phyloP scores from a whole-genome alignment of 2,888 invertebrate genomes.

The Nezara viridula region DNA sequence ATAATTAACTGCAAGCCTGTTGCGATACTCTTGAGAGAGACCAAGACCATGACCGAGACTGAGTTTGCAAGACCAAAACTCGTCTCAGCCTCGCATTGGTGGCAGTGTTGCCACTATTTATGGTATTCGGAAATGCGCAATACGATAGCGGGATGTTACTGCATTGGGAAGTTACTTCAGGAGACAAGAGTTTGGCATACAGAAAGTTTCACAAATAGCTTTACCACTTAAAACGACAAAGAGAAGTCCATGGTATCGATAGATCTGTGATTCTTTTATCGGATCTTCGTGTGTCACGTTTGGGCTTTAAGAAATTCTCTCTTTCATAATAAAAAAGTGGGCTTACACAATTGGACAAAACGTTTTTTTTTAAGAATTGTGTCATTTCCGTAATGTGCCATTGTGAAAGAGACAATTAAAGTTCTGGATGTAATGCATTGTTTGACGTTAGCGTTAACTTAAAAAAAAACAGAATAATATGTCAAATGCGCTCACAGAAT shows the following conservation, averaged over 20 bases:
- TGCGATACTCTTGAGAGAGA: too few species aligned
- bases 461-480: too few species aligned
- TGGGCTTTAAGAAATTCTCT: background rate
- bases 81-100: too few species aligned
- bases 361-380: background rate
- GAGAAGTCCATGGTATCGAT: background rate
- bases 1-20: too few species aligned
- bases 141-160: background rate
- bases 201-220: background rate
- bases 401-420: background rate
- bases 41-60: too few species aligned
- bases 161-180: background rate
- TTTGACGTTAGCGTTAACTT: too few species aligned
- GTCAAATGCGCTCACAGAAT: too few species aligned
- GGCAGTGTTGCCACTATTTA: too few species aligned
- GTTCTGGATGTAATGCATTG: background rate
- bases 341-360: background rate
- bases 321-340: background rate
- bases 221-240: background rate
- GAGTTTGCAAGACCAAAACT: too few species aligned
- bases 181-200: background rate
- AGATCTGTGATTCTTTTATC: conserved; percentile 1
- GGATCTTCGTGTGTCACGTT: conserved; percentile 24
- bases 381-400: background rate
- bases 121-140: background rate